Evolutionary conservation across 2,797 vertebrate genomes (phyloP).

Genomic region (Hafferia zeledoni): DNA sequence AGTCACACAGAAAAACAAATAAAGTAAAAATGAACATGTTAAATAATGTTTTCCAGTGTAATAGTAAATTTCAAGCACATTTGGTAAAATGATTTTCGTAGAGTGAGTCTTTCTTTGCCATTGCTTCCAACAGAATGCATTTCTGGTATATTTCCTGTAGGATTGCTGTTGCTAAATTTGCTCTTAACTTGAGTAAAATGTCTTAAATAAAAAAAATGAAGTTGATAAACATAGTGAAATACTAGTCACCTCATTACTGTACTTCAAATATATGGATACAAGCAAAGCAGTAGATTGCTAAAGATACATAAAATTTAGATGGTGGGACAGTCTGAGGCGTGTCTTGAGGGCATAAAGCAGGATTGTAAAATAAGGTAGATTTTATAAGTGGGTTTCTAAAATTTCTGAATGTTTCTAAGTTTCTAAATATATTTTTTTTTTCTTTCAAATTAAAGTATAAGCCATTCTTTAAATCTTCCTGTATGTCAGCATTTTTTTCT

Average conservation of each 20-base stretch:
- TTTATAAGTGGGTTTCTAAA: neutral
- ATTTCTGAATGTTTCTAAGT: neutral
- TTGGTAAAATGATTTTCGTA: constrained; percentile 30
- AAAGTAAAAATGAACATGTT: neutral
- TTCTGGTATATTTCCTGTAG: constrained; percentile 57
- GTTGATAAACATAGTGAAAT: constrained; percentile 69
- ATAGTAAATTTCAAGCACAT: constrained; percentile 28
- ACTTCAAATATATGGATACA: neutral
- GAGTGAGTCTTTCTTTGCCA: constrained; percentile 17
- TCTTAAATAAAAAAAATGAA: neutral
- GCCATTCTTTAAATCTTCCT: neutral
- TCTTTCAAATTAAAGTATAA: neutral
- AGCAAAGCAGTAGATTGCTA: neutral
- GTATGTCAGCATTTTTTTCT: neutral
- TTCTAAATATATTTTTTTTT: neutral
- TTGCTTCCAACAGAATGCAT: constrained; percentile 44
- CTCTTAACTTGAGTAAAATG: constrained; percentile 41
- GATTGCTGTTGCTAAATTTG: constrained; percentile 62
- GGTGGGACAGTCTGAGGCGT: neutral
- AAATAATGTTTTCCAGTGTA: neutral
- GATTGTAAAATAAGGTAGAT: neutral
- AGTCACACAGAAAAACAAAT: neutral
- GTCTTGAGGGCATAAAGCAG: neutral
- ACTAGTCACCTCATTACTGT: constrained; percentile 23
- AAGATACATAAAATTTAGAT: neutral